These are phyloP conservation scores for Macheiramphus alcinus DNA, from an alignment of 2,113 vertebrate genomes.

Conservation along the genomic window DNA sequence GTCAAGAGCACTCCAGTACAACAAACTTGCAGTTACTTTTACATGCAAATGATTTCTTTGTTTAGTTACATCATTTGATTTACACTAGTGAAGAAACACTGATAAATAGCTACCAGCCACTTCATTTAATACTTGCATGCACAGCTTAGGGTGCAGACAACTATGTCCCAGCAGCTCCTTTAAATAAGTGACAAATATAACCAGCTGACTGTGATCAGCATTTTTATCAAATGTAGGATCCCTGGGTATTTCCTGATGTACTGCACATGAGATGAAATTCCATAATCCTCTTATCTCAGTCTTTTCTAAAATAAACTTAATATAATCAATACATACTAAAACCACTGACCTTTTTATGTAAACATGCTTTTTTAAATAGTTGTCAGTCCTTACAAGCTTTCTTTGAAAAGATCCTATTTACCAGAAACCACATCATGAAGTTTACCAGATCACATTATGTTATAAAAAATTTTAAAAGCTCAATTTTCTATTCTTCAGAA, in stretches of 20 bases:
- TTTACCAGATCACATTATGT: not conserved
- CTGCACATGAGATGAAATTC: not conserved
- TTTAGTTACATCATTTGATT: not conserved
- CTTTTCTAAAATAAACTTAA: constrained; percentile 20
- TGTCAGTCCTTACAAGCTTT: not conserved
- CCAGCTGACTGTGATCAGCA: constrained; percentile 39
- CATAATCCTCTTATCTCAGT: not conserved
- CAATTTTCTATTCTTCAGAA: not conserved
- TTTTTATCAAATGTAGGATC: constrained; percentile 37
- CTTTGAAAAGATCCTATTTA: not conserved
- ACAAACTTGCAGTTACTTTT: not conserved
- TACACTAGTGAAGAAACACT: not conserved
- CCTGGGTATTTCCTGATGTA: not conserved
- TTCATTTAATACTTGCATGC: not conserved
- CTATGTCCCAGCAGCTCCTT: constrained; percentile 33
- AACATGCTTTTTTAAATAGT: not conserved
- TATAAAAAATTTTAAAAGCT: not conserved
- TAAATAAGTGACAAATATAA: constrained; percentile 56
- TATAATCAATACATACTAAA: not conserved
- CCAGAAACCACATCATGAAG: not conserved
- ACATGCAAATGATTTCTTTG: not conserved
- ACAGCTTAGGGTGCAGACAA: not conserved
- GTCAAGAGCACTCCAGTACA: not conserved
- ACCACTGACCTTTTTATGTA: not conserved
- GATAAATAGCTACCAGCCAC: not conserved